Evolutionary conservation across 2,888 invertebrate genomes (phyloP).

Genomic region (Tenthredo distinguenda): DNA sequence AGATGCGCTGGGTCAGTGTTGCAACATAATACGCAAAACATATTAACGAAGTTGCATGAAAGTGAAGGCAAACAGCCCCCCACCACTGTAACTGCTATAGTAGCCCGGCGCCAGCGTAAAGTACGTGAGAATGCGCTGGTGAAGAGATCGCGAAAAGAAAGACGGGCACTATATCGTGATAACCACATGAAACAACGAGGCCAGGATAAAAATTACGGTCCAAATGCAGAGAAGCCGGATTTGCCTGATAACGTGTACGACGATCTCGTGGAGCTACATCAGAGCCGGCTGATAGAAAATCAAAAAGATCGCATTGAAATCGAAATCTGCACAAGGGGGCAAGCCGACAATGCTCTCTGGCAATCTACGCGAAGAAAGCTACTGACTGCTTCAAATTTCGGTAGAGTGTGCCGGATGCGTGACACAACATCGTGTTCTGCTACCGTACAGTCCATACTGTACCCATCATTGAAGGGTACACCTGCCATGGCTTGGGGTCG

Average conservation of each 20-base stretch:
- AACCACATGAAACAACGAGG: slow-evolving; percentile 1
- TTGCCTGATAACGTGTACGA: slow-evolving; percentile 46
- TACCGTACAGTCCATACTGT: slow-evolving; percentile 55
- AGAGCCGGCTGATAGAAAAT: slow-evolving; percentile 53
- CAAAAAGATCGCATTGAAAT: slow-evolving; percentile 54
- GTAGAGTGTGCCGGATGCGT: slow-evolving; percentile 51
- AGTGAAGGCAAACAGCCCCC: background rate
- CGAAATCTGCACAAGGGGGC: slow-evolving; percentile 55
- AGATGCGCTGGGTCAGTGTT: no score
- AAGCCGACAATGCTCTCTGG: slow-evolving; percentile 55
- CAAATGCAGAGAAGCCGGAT: slow-evolving; percentile 57
- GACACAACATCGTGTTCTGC: slow-evolving; percentile 51
- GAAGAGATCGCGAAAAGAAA: background rate
- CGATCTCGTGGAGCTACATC: slow-evolving; percentile 43
- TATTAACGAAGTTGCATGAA: slow-evolving; percentile 20
- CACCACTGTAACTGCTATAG: background rate
- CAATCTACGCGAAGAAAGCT: slow-evolving; percentile 52
- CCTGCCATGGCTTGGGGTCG: background rate
- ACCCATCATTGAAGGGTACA: background rate
- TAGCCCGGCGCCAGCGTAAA: slow-evolving; percentile 21
- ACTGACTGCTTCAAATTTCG: slow-evolving; percentile 60
- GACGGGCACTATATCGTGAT: background rate
- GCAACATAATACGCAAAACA: no score
- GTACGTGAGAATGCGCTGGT: slow-evolving; percentile 39
- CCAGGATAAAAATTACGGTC: slow-evolving; percentile 57